A percentile compares a stretch with the other conserved stretches of the same genome.
phyloP scores from a whole-genome alignment of 92 coral and sea anemone genomes.

The Plumapathes pennacea region DNA sequence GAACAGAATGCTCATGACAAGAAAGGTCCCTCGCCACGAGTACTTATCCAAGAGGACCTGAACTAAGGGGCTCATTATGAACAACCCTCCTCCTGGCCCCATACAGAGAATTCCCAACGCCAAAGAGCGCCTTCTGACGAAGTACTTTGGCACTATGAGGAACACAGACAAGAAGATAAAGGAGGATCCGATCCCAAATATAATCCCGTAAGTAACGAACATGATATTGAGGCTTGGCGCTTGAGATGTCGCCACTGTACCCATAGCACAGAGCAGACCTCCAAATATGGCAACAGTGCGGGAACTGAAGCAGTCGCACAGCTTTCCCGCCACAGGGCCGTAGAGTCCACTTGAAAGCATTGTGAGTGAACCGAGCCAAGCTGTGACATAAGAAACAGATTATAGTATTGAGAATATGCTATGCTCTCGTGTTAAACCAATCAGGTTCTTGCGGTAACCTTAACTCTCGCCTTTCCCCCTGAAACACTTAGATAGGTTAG shows the following conservation, averaged over 20 bases:
- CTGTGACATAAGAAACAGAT: slow-evolving; percentile 25
- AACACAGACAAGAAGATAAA: slow-evolving; percentile 17
- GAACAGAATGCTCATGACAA: slow-evolving; percentile 2
- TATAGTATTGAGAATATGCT: too few species aligned
- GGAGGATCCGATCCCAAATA: slow-evolving; percentile 30
- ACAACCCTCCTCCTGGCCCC: slow-evolving; percentile 47
- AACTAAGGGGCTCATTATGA: slow-evolving; percentile 28
- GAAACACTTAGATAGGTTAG: too few species aligned
- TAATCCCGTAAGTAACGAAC: slow-evolving; percentile 33
- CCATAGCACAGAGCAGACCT: slow-evolving; percentile 2
- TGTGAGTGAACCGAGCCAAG: slow-evolving; percentile 40
- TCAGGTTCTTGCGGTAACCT: too few species aligned
- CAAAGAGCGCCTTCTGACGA: slow-evolving; percentile 39
- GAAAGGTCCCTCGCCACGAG: slow-evolving; percentile 33
- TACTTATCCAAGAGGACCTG: slow-evolving; percentile 25
- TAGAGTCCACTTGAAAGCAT: slow-evolving; percentile 18
- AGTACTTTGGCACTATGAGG: slow-evolving; percentile 28
- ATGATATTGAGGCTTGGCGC: slow-evolving; percentile 30
- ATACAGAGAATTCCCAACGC: slow-evolving; percentile 41
- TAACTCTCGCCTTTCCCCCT: too few species aligned
- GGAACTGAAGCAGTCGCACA: slow-evolving; percentile 30
- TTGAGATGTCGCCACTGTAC: slow-evolving; percentile 23
- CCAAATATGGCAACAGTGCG: slow-evolving; percentile 36
- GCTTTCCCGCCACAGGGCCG: slow-evolving; percentile 43
- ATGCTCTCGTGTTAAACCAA: too few species aligned